Evolutionary conservation across 1,140 invertebrate genomes (phyloP).

Genomic region (Drosophila gunungcola): DNA sequence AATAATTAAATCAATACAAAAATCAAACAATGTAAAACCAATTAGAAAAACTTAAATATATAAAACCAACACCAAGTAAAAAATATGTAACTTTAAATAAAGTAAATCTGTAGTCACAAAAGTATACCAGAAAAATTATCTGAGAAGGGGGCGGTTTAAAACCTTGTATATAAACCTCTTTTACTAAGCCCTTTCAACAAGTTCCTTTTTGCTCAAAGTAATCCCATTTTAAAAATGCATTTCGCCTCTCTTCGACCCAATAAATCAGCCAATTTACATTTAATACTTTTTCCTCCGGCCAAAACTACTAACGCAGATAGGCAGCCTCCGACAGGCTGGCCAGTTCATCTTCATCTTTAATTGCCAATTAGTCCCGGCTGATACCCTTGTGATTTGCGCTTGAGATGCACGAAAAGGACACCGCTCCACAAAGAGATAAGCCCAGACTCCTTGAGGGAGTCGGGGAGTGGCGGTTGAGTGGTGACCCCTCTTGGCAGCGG

Average conservation of each 20-base stretch:
- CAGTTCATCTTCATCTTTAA: conserved; percentile 75
- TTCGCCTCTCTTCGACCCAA: conserved; percentile 34
- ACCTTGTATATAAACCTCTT: conserved; percentile 1
- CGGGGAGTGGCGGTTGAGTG: conserved; percentile 2
- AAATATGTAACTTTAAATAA: conserved; percentile 6
- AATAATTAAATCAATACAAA: conserved; percentile 21
- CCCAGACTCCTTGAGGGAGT: conserved; percentile 27
- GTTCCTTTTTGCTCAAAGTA: neutral
- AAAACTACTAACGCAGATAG: conserved; percentile 8
- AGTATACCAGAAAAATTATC: neutral
- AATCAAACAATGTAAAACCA: conserved; percentile 25
- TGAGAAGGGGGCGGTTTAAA: neutral
- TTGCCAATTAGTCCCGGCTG: conserved; percentile 74
- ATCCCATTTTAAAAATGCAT: conserved; percentile 49
- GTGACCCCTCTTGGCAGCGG: conserved; percentile 42
- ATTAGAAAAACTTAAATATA: conserved; percentile 16
- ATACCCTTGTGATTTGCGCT: conserved; percentile 76
- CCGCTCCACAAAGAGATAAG: conserved; percentile 34
- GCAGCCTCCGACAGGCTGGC: conserved; percentile 2
- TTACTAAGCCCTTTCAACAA: conserved; percentile 9
- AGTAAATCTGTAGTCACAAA: neutral
- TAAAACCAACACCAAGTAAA: conserved; percentile 31
- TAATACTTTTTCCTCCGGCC: conserved; percentile 22
- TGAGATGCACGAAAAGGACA: conserved; percentile 69
- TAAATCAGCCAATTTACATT: conserved; percentile 48